Evolutionary conservation across 1,140 invertebrate genomes (phyloP).

Genomic region (Drosophila pallidifrons): DNA sequence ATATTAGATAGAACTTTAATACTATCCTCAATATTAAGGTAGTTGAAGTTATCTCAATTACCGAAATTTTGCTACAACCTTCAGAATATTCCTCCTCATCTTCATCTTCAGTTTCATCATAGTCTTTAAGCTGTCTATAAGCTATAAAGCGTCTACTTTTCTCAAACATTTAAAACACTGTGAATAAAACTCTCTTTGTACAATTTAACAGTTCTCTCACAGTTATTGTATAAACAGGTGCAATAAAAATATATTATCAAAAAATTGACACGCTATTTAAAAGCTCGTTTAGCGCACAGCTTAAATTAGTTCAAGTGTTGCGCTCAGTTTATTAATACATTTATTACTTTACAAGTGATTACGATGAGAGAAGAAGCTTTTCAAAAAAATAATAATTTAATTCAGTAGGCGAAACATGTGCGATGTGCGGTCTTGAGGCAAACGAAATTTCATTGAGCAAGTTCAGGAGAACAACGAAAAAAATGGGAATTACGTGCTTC

Average conservation of each 20-base stretch:
- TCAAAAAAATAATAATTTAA: constrained; percentile 8
- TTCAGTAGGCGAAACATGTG: constrained; percentile 57
- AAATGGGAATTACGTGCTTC: constrained; percentile 55
- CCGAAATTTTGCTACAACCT: not conserved
- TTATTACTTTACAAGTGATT: not conserved
- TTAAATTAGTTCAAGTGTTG: constrained; percentile 10
- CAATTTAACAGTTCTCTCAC: not conserved
- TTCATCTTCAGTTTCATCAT: not conserved
- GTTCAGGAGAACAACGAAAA: constrained; percentile 34
- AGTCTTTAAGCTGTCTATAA: not conserved
- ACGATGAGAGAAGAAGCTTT: not conserved
- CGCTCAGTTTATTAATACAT: constrained; percentile 10
- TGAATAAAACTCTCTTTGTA: not conserved
- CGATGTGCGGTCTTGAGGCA: constrained; percentile 54
- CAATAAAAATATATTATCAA: constrained; percentile 6
- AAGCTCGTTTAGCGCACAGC: constrained; percentile 1
- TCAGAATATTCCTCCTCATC: not conserved
- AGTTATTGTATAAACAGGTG: constrained; percentile 8
- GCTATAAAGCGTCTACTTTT: not conserved
- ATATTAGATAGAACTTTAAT: too few species aligned
- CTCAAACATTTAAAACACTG: not conserved
- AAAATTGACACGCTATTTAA: not conserved
- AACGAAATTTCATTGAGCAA: constrained; percentile 55
- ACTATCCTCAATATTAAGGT: too few species aligned
- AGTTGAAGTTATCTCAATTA: not conserved